Base-by-base conservation (phyloP, 2,113 vertebrate genomes). In the Psittacus erithacus region DNA sequence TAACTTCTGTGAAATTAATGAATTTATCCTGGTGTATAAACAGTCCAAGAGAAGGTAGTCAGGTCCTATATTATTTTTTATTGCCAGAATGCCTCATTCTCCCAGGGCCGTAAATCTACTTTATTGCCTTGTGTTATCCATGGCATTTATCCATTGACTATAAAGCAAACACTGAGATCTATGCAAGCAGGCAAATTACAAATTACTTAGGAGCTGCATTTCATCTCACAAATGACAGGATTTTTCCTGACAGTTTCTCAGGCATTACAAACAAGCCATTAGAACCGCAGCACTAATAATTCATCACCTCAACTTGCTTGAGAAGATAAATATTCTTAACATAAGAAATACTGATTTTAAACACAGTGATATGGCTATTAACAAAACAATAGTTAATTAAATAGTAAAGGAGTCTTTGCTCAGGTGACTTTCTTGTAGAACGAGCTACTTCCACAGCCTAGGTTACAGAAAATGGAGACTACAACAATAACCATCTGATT, bases 1-100 rank as follows among this genome's bases (percentile, higher is more conserved):
- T 84, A 93, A 92, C 69, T 86, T 92, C 82, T 81, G 88, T 79
- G 80, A 93, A 96, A 92, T 94, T 78, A 86, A 69, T 63, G 74
- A 82, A 92, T 88, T 79, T 94, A 93, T 90, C 41, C 91, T 60
- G 59, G 74, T 85, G 49, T 35, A 91, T 88, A 84, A 93, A 78
- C 91, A 92, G 57, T 62, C 22, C 74, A 85, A 89, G 77, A 84
- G 83, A 91, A 88, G 70, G 67, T 82, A 94, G 49, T 65, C 49
- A 44, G 70, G 57, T 55, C 52, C 65, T 92, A n/a, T 60, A 86
- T 94, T 90, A 90, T 59, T 86, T 97, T 88, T 96, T 84, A 93
- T 82, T 92, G 57, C 74, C 53, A 82, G 74, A 82, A 83, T 78
- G 83, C 35, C 52, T 90, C 14, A 1, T 91, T 91, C 65, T 92